These are phyloP conservation scores for Capromys pilorides DNA, from an alignment of 2,797 vertebrate species.

Conservation along the genomic window DNA sequence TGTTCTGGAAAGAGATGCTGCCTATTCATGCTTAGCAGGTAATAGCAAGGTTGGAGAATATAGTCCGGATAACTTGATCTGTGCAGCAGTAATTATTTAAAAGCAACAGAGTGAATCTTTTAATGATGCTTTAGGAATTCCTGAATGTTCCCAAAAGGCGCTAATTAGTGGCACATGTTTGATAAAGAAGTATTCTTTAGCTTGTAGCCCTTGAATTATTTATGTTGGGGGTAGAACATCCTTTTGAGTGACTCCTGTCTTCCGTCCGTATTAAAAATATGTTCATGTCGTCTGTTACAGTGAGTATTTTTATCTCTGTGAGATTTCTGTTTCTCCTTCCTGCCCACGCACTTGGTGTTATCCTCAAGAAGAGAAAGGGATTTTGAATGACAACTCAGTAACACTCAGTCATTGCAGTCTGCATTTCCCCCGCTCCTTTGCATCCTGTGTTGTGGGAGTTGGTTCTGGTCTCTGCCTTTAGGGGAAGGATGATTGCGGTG, in stretches of 20 bases:
- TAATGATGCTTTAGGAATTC: not conserved
- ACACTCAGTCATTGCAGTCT: not conserved
- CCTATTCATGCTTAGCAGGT: slow-evolving; percentile 29
- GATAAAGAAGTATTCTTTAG: not conserved
- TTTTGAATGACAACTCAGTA: not conserved
- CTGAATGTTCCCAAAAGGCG: not conserved
- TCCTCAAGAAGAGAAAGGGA: slow-evolving; percentile 1
- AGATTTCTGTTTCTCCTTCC: slow-evolving; percentile 8
- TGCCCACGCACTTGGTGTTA: slow-evolving; percentile 33
- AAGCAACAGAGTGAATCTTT: not conserved
- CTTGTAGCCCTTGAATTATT: not conserved
- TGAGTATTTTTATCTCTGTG: not conserved
- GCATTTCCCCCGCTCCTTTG: not conserved
- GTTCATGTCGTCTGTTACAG: not conserved
- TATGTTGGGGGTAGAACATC: slow-evolving; percentile 23
- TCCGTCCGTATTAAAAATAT: slow-evolving; percentile 40
- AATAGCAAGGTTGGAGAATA: not conserved
- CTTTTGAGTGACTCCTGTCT: not conserved
- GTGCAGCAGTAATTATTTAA: not conserved
- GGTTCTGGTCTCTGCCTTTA: not conserved
- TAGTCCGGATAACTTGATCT: not conserved
- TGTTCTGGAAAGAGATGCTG: slow-evolving; percentile 36
- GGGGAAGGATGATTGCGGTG: not conserved
- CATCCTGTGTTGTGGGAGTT: not conserved
- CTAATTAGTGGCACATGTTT: not conserved